These are phyloP conservation scores for Drosophila merina DNA, from an alignment of 2,888 invertebrate species.

Conservation along the genomic window DNA sequence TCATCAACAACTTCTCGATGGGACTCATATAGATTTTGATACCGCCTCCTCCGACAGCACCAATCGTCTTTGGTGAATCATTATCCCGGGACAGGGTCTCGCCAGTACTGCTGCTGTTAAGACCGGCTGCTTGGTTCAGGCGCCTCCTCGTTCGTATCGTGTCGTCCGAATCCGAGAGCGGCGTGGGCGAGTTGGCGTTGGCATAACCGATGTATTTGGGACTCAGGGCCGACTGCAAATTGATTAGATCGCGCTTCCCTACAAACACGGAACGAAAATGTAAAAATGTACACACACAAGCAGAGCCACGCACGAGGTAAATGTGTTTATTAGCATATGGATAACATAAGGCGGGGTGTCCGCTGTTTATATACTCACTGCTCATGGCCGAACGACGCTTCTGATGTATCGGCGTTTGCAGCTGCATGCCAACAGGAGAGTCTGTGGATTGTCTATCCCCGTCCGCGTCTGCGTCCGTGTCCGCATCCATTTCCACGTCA, in stretches of 20 bases:
- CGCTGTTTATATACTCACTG: constrained; percentile 29
- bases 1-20: constrained; percentile 81
- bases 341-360: constrained; percentile 9
- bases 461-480: background rate
- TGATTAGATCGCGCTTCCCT: constrained; percentile 76
- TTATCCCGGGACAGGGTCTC: constrained; percentile 29
- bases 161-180: constrained; percentile 52
- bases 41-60: background rate
- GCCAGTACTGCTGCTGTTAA: constrained; percentile 26
- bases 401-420: background rate
- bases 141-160: constrained; percentile 64
- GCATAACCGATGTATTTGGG: constrained; percentile 82
- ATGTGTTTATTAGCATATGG: constrained; percentile 18
- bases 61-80: constrained; percentile 44
- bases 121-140: constrained; percentile 29
- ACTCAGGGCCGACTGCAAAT: constrained; percentile 80
- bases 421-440: constrained; percentile 8
- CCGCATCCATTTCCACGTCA: background rate
- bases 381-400: constrained; percentile 12
- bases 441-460: constrained; percentile 2
- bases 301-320: constrained; percentile 2
- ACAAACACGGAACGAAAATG: constrained; percentile 6
- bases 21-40: constrained; percentile 69
- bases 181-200: constrained; percentile 57
- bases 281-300: constrained; percentile 8